Percentiles rank a stretch among this genome's conserved stretches.
These are phyloP conservation scores for Chrysopilus asiliformis DNA, from an alignment of 2,888 invertebrate species.

Conservation along the genomic window DNA sequence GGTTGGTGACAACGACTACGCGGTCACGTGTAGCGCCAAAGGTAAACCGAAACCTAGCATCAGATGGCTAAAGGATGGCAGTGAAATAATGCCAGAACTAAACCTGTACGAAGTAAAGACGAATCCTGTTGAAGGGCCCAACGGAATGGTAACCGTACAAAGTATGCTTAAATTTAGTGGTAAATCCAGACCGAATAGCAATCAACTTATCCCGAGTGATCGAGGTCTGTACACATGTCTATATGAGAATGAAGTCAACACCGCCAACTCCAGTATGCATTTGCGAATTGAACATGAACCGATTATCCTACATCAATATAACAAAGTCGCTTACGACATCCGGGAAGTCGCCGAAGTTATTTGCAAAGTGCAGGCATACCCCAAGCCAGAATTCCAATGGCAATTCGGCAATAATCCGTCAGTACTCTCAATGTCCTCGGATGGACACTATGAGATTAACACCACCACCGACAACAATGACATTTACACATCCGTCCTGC, in stretches of 20 bases:
- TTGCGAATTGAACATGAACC: slow-evolving; percentile 85
- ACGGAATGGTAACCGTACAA: slow-evolving; percentile 69
- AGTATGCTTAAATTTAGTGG: slow-evolving; percentile 71
- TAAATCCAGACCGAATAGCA: slow-evolving; percentile 58
- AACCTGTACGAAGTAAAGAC: slow-evolving; percentile 72
- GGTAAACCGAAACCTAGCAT: slow-evolving; percentile 78
- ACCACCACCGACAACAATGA: slow-evolving; percentile 72
- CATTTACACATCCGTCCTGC: slow-evolving; percentile 66
- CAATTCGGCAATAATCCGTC: slow-evolving; percentile 63
- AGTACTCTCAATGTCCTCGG: slow-evolving; percentile 62
- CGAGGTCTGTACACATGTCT: slow-evolving; percentile 77
- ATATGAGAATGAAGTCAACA: slow-evolving; percentile 81
- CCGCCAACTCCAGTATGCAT: slow-evolving; percentile 79
- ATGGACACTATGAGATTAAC: slow-evolving; percentile 75
- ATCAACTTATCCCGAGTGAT: slow-evolving; percentile 69
- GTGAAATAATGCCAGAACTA: slow-evolving; percentile 61
- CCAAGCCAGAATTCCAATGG: slow-evolving; percentile 89
- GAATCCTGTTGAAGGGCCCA: slow-evolving; percentile 60
- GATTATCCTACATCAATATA: slow-evolving; percentile 70
- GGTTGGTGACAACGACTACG: slow-evolving; percentile 65
- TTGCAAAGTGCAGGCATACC: slow-evolving; percentile 83
- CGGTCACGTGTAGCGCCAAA: slow-evolving; percentile 70
- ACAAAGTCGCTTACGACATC: slow-evolving; percentile 77
- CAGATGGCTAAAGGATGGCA: slow-evolving; percentile 75
- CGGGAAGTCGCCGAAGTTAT: slow-evolving; percentile 74